These are phyloP conservation scores for Linepithema humile DNA, from an alignment of 1,140 invertebrate genomes.

Conservation along the genomic window DNA sequence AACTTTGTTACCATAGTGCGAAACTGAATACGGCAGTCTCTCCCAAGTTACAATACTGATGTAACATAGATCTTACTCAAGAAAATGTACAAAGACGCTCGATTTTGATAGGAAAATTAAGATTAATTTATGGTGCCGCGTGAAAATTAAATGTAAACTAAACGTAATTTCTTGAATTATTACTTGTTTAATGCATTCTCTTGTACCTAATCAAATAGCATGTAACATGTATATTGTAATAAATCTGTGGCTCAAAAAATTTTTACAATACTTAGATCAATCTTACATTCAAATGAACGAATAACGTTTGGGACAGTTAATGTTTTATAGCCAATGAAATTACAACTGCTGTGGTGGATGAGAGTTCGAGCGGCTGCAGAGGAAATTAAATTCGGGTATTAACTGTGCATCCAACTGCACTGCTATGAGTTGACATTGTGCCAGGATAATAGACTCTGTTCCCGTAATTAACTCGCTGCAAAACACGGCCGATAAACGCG, in stretches of 20 bases:
- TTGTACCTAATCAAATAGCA: not conserved
- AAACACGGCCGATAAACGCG: slow-evolving; percentile 65
- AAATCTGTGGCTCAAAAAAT: not conserved
- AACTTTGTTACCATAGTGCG: slow-evolving; percentile 42
- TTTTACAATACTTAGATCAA: not conserved
- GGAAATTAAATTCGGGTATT: slow-evolving; percentile 72
- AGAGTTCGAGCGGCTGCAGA: slow-evolving; percentile 26
- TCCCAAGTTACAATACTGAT: not conserved
- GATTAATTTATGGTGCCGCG: slow-evolving; percentile 14
- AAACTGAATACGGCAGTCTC: slow-evolving; percentile 21
- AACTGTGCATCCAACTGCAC: slow-evolving; percentile 64
- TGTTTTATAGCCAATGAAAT: slow-evolving; percentile 52
- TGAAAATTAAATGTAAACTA: slow-evolving; percentile 8
- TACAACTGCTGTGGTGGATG: slow-evolving; percentile 21
- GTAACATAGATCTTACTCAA: slow-evolving; percentile 8
- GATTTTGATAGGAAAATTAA: slow-evolving; percentile 22
- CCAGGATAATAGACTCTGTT: slow-evolving; percentile 69
- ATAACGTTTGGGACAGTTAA: slow-evolving; percentile 52
- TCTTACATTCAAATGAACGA: slow-evolving; percentile 15
- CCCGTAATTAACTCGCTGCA: slow-evolving; percentile 71
- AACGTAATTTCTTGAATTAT: slow-evolving; percentile 20
- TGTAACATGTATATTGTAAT: not conserved
- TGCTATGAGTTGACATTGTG: slow-evolving; percentile 66
- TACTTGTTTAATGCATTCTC: not conserved
- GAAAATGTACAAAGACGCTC: not conserved